Evolutionary conservation across 2,888 invertebrate species (phyloP), one percentile per base, ranked within the genome.

Genomic region (Matsumyia berberina): DNA sequence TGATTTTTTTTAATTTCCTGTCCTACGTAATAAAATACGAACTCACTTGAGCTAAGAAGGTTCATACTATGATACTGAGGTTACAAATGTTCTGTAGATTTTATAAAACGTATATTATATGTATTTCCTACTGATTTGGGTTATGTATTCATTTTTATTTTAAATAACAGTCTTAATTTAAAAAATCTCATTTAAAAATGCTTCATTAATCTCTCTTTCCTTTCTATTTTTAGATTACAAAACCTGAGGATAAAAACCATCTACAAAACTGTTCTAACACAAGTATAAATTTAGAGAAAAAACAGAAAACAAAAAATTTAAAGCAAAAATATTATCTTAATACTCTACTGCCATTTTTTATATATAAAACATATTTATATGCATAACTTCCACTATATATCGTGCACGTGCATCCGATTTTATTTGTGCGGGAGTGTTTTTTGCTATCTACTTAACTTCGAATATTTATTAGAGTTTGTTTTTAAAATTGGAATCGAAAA

Each of bases 281-380:
- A 67, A 31, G 5, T 35, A 49, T 72, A 5, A 35, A 37, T 24
- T 24, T 24, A 24, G 24, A 11, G 9, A 49, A 46, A 12, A n/a
- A 29, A 19, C 11, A 44, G 9, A 33, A 33, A 17, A 7, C 19
- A 6, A 17, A 31, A 3, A 29, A 39, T 24, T 12, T 29, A 29
- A 24, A 24, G 24, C 24, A 24, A 24, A 24, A 35, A 44, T n/a
- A 31, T 37, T 46, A 66, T 74, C 57, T 66, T 57, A 74, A 57
- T 55, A 55, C 44, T 53, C 42, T 55, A 51, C 57, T 74, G 74
- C 74, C 74, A 74, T 74, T 74, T 66, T 74, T 37, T 29, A 60
- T 15, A 31, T 5, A 31, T 12, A 31, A 51, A 35, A 51, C 51
- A 17, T 31, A 29, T 15, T 70, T 24, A 31, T 29, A 58, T 12